A percentile compares a stretch with the other conserved stretches of the same genome.
These are phyloP conservation scores for Melanotaenia boesemani DNA, from an alignment of 2,797 vertebrate genomes.

Conservation along the genomic window DNA sequence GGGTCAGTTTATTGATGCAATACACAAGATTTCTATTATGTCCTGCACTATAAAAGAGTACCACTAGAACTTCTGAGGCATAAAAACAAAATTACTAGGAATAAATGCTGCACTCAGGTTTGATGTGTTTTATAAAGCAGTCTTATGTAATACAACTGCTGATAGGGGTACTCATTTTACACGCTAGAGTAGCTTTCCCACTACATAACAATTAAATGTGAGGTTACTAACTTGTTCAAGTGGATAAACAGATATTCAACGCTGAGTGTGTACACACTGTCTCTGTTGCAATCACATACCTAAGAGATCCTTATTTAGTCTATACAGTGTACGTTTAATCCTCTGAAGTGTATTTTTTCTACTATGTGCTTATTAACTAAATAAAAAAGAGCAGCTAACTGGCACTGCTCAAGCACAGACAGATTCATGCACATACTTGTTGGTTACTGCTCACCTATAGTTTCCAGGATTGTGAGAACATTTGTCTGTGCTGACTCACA, in stretches of 20 bases:
- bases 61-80: neutral
- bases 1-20: too few species aligned
- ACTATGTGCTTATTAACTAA: neutral
- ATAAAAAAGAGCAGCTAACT: conserved; percentile 7
- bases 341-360: conserved; percentile 6
- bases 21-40: neutral
- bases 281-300: conserved; percentile 5
- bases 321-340: conserved; percentile 15
- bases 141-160: conserved; percentile 1
- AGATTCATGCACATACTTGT: conserved; percentile 44
- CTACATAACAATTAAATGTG: conserved; percentile 18
- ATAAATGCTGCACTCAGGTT: neutral
- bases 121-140: conserved; percentile 9
- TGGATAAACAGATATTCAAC: conserved; percentile 19
- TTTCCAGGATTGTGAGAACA: conserved; percentile 40
- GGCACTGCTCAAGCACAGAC: neutral
- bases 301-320: conserved; percentile 17
- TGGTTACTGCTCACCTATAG: conserved; percentile 42
- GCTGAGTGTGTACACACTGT: conserved; percentile 14
- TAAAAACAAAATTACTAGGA: neutral
- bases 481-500: conserved; percentile 47
- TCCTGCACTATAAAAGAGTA: neutral
- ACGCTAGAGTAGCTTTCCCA: neutral
- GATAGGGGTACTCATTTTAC: conserved; percentile 1
- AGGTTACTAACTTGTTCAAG: conserved; percentile 32